These are phyloP conservation scores for Picathartes gymnocephalus DNA, from an alignment of 2,113 vertebrate genomes.

Conservation along the genomic window DNA sequence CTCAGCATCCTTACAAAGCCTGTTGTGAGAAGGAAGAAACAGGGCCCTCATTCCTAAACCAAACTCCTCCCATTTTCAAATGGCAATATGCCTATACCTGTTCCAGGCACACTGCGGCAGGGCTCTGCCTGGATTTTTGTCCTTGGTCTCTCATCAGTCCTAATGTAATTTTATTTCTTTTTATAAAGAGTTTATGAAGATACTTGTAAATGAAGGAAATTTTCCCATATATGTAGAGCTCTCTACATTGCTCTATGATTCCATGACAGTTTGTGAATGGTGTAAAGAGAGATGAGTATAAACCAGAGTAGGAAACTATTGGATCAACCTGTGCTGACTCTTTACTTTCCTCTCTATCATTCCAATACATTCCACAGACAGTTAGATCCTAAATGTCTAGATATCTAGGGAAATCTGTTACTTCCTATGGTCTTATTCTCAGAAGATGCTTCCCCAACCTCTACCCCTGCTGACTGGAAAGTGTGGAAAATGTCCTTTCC, in stretches of 20 bases:
- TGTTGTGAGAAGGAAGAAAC: neutral
- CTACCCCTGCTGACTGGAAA: neutral
- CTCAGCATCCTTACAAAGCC: neutral
- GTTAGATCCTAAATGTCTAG: neutral
- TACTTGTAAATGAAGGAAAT: neutral
- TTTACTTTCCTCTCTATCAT: neutral
- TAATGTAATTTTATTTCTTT: neutral
- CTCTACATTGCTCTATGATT: neutral
- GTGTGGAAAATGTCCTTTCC: neutral
- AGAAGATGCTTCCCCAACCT: neutral
- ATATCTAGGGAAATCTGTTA: neutral
- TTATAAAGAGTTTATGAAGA: neutral
- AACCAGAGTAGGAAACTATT: neutral
- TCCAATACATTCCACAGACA: neutral
- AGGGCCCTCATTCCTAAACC: neutral
- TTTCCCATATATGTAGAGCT: neutral
- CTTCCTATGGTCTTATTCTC: neutral
- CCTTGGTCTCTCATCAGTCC: neutral
- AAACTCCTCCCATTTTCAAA: neutral
- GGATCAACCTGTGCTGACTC: neutral
- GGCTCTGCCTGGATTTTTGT: neutral
- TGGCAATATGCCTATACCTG: neutral
- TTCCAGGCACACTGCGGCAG: neutral
- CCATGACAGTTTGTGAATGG: neutral
- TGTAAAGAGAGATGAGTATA: neutral